Evolutionary conservation across 2,888 invertebrate species (phyloP).

Genomic region (Stenchaetothrips biformis): DNA sequence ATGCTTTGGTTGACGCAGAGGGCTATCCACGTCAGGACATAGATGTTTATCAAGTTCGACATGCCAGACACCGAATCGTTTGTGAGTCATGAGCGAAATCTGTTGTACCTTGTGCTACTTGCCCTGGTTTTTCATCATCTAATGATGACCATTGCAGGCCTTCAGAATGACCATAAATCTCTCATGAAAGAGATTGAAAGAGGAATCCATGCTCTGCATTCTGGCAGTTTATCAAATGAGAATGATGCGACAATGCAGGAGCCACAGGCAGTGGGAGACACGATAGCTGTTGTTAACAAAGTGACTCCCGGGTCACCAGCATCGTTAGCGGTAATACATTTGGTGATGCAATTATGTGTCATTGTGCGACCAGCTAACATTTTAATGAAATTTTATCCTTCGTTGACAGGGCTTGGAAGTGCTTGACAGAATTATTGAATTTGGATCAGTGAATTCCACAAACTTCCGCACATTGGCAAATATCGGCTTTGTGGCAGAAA

Average conservation of each 20-base stretch:
- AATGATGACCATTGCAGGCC: conserved; percentile 50
- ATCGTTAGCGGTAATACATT: conserved; percentile 62
- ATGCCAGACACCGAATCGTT: conserved; percentile 81
- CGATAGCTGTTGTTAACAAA: conserved; percentile 66
- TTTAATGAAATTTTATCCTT: neutral
- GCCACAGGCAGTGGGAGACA: conserved; percentile 39
- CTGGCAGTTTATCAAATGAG: conserved; percentile 39
- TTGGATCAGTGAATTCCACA: conserved; percentile 66
- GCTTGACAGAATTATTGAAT: conserved; percentile 67
- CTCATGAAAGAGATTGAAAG: conserved; percentile 80
- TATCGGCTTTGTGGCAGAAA: conserved; percentile 61
- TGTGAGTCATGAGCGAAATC: conserved; percentile 55
- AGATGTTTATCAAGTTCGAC: conserved; percentile 85
- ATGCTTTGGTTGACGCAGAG: conserved; percentile 74
- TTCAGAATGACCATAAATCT: conserved; percentile 83
- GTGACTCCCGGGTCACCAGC: conserved; percentile 77
- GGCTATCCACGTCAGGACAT: conserved; percentile 85
- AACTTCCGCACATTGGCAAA: conserved; percentile 68
- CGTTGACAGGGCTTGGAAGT: conserved; percentile 61
- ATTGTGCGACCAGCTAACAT: neutral
- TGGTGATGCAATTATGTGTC: conserved; percentile 29
- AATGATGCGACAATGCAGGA: conserved; percentile 26
- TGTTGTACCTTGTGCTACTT: neutral
- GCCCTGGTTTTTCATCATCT: neutral
- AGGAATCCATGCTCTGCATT: conserved; percentile 62